Conservation (phyloP, 2,888 invertebrate species). For the Amblyteles armatorius region DNA sequence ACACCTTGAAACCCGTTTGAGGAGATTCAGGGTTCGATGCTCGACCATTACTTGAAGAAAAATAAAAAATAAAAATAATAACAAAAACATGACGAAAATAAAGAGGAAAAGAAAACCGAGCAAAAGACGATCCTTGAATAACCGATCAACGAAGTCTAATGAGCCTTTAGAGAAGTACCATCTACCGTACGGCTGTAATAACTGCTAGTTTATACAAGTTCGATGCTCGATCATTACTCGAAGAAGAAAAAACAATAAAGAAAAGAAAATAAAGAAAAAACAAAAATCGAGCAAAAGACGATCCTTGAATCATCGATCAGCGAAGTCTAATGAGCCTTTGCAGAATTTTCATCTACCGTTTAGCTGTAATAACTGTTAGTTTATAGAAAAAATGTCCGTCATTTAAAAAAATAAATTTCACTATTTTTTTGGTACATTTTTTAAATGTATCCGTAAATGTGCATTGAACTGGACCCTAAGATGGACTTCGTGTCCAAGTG, state of each 20-base stretch:
- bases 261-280: no score
- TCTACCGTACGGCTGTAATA: slow-evolving; percentile 42
- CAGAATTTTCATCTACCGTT: slow-evolving; percentile 49
- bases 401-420: neutral
- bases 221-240: neutral
- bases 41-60: slow-evolving; percentile 9
- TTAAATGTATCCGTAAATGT: no score
- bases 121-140: neutral
- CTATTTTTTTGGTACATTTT: no score
- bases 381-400: neutral
- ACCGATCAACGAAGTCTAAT: slow-evolving; percentile 9
- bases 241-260: no score
- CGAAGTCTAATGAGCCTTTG: slow-evolving; percentile 20
- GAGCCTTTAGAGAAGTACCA: slow-evolving; percentile 34
- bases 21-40: slow-evolving; percentile 33
- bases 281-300: no score
- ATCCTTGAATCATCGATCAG: slow-evolving; percentile 3
- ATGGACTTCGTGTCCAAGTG: neutral
- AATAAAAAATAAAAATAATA: neutral
- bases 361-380: slow-evolving; percentile 58
- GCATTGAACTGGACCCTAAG: neutral
- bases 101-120: no score
- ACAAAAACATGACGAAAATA: no score
- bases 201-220: slow-evolving; percentile 49
- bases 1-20: slow-evolving; percentile 40